These are phyloP conservation scores for Channa striata DNA, from an alignment of 2,797 vertebrate genomes.

Conservation along the genomic window DNA sequence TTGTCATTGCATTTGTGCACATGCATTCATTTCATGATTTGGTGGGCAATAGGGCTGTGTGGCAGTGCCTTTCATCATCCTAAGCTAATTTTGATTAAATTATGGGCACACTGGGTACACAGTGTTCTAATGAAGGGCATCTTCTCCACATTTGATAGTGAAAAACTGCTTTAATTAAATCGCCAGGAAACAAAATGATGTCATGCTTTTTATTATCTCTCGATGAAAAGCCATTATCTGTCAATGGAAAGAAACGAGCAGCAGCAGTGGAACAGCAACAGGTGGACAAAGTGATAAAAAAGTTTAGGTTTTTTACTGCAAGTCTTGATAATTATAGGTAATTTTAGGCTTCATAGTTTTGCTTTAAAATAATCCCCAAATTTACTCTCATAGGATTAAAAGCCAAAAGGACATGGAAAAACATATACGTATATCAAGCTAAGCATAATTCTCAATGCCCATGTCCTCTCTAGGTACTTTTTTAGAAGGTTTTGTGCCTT, in stretches of 20 bases:
- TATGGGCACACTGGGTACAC: constrained; percentile 44
- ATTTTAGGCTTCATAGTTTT: constrained; percentile 32
- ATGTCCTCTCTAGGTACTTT: too few relatives aligned
- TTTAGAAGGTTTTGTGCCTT: too few relatives aligned
- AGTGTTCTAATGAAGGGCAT: constrained; percentile 79
- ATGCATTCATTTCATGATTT: constrained; percentile 39
- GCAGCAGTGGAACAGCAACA: constrained; percentile 21
- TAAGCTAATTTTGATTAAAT: constrained; percentile 81
- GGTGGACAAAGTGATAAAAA: constrained; percentile 5
- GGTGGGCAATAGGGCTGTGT: constrained; percentile 45
- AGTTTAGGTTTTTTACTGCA: constrained; percentile 25
- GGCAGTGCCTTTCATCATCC: constrained; percentile 75
- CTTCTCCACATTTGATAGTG: constrained; percentile 72
- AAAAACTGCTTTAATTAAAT: constrained; percentile 83
- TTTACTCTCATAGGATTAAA: constrained; percentile 10
- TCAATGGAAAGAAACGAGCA: constrained; percentile 23
- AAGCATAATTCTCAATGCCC: neutral
- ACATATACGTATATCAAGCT: constrained; percentile 8
- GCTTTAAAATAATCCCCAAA: constrained; percentile 29
- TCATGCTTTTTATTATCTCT: constrained; percentile 61
- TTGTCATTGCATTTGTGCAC: constrained; percentile 12
- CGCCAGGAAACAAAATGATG: constrained; percentile 73
- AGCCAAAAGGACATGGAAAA: constrained; percentile 13
- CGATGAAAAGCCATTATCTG: constrained; percentile 52
- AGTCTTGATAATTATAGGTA: constrained; percentile 17